Base-by-base conservation (phyloP, 2,113 vertebrate genomes). In the Zapornia atra region DNA sequence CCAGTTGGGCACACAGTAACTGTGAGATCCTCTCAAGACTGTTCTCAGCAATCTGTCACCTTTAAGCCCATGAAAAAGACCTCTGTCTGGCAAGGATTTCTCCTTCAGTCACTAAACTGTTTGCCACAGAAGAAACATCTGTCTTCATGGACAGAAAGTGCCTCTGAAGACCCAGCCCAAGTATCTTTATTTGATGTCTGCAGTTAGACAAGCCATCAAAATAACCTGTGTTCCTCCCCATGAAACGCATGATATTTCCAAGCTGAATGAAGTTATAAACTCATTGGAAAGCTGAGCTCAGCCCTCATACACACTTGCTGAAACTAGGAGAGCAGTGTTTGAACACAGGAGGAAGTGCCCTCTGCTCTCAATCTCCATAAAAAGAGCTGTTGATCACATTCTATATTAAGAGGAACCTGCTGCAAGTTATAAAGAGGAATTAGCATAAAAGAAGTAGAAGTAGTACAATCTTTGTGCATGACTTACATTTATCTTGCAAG, bases 401-500 rank as follows among this genome's bases (percentile, higher is more conserved):
- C 14, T 6, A 16, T 28, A 7, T 50, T 78, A 87, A 59, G 59
- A 94, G 28, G 66, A 90, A 84, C 12, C 36, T 33, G 46, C 25
- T 50, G 10, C 26, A 54, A 66, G 8, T 65, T 57, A 59, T 5
- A 59, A 88, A 86, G 42, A 70, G 51, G 12, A 94, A 34, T 2
- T 5, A 80, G 31, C 2, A 77, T 53, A 44, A 17, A 44, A 63
- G 73, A 38, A 71, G 61, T 24, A 70, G 9, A 75, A 20, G 42
- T 7, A 77, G 57, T 29, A 53, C 48, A 42, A 22, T 28, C 6
- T 10, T 15, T 64, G 24, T 38, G 13, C 50, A 18, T 26, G 48
- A 98, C 99, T 99, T 98, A 99, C 99, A 46, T 97, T 99, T 99
- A 95, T 99, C 99, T 97, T 99, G 99, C 91, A 99, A 97, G 92